Percentiles rank a stretch among this genome's conserved stretches.
phyloP scores from a whole-genome alignment of 2,888 invertebrate genomes.

The Hofmannophila pseudospretella region DNA sequence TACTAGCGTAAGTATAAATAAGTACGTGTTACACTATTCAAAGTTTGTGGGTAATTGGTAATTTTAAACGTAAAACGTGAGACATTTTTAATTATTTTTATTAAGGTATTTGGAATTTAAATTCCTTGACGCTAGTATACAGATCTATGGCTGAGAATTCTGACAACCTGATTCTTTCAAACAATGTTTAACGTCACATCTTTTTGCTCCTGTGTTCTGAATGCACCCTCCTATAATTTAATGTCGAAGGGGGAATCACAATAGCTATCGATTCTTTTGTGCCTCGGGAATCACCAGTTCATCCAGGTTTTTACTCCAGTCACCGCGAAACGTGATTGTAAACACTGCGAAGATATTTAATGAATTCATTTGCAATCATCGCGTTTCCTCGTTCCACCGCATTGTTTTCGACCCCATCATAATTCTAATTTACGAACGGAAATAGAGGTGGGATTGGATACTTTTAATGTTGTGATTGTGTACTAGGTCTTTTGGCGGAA shows the following conservation, averaged over 20 bases:
- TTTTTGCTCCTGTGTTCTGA: constrained; percentile 1
- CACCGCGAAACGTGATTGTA: constrained; percentile 39
- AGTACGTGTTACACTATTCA: too few relatives aligned
- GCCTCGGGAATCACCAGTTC: constrained; percentile 51
- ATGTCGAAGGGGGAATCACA: constrained; percentile 61
- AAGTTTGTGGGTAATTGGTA: too few relatives aligned
- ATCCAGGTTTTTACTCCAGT: constrained; percentile 46
- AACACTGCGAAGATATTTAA: constrained; percentile 8
- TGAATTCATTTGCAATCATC: constrained; percentile 30
- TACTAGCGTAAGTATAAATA: too few relatives aligned
- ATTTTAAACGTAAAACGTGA: too few relatives aligned
- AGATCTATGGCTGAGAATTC: too few relatives aligned
- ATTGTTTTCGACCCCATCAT: constrained; percentile 50
- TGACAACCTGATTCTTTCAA: too few relatives aligned
- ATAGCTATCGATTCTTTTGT: constrained; percentile 64
- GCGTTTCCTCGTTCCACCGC: constrained; percentile 33
- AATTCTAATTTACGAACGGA: constrained; percentile 30
- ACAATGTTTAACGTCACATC: too few relatives aligned
- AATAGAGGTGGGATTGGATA: constrained; percentile 6
- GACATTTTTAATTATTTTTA: too few relatives aligned
- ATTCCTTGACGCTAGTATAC: too few relatives aligned
- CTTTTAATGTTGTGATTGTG: too few relatives aligned
- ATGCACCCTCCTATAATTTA: constrained; percentile 62
- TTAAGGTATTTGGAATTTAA: too few relatives aligned
- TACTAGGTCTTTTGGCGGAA: too few relatives aligned